Evolutionary conservation across 2,113 vertebrate species (phyloP), one percentile per base, ranked within the genome.

Genomic region (Pampusana beccarii): DNA sequence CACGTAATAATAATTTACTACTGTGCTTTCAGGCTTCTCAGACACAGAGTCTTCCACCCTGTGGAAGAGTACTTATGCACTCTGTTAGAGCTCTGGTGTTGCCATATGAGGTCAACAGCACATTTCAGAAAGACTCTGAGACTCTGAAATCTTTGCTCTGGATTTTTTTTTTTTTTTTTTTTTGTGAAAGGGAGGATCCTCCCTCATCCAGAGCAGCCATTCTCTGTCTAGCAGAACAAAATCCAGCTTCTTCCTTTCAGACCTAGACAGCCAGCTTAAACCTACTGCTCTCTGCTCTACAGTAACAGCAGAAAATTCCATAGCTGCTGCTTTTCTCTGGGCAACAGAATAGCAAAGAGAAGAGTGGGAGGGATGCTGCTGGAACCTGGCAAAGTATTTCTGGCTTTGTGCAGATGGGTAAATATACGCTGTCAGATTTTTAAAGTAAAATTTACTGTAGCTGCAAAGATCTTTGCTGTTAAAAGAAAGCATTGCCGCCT

Each of bases 11-110:
- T 83, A 92, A 80, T 83, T 95, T 92, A 71, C 60, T 80, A 25
- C 34, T 51, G 7, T 48, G 38, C 25, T 95, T 88, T 82, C 50
- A 72, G 40, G 51, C 64, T 92, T 69, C 75, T 88, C 21, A 61
- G 34, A 50, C 33, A 50, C 40, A 2, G 4, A 57, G 28, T 80
- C 38, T 88, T 77, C 67, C 50, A 77, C 16, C 28, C 40, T 0
- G 2, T 0, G 0, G 5, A 83, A 56, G 11, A 46, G 31, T 15
- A 36, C 50, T 33, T 34, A 54, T 36, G 56, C 11, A 42, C 28
- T 34, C 24, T n/a, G 10, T 64, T 26, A 87, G 56, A 84, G 15
- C 28, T 61, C 38, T 60, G 54, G 9, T 48, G 33, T 38, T 65
- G 74, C 54, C 33, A 14, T 38, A 18, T 0, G 3, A 71, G 36